Percentiles rank a stretch among this genome's conserved stretches.
These are phyloP conservation scores for Plotosus lineatus DNA, from an alignment of 2,113 vertebrate species.

Conservation along the genomic window DNA sequence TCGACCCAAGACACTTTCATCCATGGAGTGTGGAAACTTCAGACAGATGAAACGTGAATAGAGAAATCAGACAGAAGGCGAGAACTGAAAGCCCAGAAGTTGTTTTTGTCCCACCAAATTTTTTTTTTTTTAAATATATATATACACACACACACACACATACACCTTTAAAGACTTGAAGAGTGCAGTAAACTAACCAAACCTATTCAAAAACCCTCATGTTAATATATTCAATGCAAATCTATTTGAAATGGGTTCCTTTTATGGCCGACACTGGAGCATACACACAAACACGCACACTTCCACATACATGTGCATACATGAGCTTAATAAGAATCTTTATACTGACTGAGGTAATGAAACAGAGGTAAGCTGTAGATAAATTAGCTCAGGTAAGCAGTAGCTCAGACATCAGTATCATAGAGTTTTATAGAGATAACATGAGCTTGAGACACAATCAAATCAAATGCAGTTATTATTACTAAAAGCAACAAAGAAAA, in stretches of 20 bases:
- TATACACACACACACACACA: too few relatives aligned
- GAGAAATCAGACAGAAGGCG: too few relatives aligned
- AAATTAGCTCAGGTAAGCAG: conserved; percentile 56
- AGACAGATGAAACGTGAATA: conserved; percentile 84
- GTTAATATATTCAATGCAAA: conserved; percentile 36
- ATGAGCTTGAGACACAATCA: conserved; percentile 20
- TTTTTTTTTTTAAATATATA: too few relatives aligned
- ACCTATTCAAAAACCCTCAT: conserved; percentile 32
- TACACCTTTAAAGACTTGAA: conserved; percentile 32
- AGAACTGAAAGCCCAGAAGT: conserved; percentile 38
- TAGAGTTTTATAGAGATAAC: conserved; percentile 22
- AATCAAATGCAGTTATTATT: conserved; percentile 34
- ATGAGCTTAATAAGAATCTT: conserved; percentile 20
- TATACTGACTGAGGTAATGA: conserved; percentile 29
- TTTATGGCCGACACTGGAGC: conserved; percentile 51
- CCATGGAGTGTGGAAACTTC: conserved; percentile 73
- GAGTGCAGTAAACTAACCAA: conserved; percentile 31
- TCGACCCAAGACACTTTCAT: conserved; percentile 86
- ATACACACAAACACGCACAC: conserved; percentile 42
- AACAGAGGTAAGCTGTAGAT: conserved; percentile 44
- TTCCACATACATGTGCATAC: conserved; percentile 13
- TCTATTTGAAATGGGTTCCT: conserved; percentile 37
- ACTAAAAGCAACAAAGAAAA: conserved; percentile 10
- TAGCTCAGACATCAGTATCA: conserved; percentile 38
- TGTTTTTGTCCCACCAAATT: too few relatives aligned